Conservation (phyloP, 2,113 vertebrate genomes). For the Plecturocebus donacophilus region DNA sequence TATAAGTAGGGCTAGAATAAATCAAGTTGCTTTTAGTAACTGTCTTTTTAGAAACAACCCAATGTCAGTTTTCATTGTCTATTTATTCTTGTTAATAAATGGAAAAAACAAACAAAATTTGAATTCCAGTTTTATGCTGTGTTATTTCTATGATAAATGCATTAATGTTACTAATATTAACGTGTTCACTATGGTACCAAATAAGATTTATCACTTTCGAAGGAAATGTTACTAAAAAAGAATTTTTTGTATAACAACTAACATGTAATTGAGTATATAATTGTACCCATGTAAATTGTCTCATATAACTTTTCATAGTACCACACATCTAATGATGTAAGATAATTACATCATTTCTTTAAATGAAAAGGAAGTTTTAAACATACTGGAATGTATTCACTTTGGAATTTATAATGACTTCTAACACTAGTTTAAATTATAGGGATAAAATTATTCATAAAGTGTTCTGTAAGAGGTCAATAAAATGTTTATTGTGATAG, state of each 20-base stretch:
- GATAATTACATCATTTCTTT: slow-evolving; percentile 37
- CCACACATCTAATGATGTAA: neutral
- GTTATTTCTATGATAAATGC: neutral
- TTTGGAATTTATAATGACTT: slow-evolving; percentile 10
- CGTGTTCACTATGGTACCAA: neutral
- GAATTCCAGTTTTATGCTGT: neutral
- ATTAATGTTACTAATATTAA: neutral
- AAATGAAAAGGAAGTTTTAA: neutral
- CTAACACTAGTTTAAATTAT: neutral
- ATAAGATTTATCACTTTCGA: slow-evolving; percentile 10
- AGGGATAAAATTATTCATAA: neutral
- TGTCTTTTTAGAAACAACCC: neutral
- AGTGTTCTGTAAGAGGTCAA: neutral
- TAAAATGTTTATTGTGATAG: neutral
- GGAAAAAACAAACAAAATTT: neutral
- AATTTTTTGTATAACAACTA: neutral
- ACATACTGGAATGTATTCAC: slow-evolving; percentile 32
- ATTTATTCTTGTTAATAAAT: neutral
- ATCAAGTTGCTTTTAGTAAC: neutral
- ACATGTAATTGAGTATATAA: neutral
- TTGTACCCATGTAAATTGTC: slow-evolving; percentile 36
- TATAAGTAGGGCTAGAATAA: neutral
- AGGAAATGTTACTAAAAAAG: slow-evolving; percentile 23
- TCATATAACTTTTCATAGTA: slow-evolving; percentile 1
- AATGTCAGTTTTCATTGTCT: neutral